Percentiles rank a stretch among this genome's conserved stretches.
Conservation (phyloP, 92 coral and sea anemone species). For the Isaurus tuberculatus region DNA sequence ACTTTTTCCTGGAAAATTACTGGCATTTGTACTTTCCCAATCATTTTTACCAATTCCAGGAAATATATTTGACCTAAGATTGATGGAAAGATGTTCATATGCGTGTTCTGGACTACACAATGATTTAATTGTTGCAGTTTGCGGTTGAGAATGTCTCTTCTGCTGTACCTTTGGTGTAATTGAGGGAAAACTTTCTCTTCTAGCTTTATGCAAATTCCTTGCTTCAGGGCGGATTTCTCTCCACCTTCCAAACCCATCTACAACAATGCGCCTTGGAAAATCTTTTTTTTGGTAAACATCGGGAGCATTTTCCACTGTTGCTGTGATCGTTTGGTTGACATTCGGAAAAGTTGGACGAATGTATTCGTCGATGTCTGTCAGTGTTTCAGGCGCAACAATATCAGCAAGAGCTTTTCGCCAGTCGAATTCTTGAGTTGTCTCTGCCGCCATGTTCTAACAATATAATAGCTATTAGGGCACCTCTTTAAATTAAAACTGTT, state of each 20-base stretch:
- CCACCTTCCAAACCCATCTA: constrained; percentile 97
- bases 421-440: constrained; percentile 14
- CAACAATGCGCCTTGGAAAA: constrained; percentile 75
- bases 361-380: constrained; percentile 81
- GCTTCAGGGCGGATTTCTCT: constrained; percentile 76
- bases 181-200: constrained; percentile 26
- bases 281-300: constrained; percentile 15
- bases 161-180: constrained; percentile 3
- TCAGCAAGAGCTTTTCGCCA: constrained; percentile 69
- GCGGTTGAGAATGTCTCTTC: constrained; percentile 3
- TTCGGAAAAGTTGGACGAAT: constrained; percentile 76
- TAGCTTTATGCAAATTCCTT: constrained; percentile 18
- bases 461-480: background rate
- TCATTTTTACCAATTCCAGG: constrained; percentile 92
- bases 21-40: constrained; percentile 83
- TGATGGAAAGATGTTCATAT: constrained; percentile 79
- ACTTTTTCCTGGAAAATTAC: constrained; percentile 63
- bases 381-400: constrained; percentile 75
- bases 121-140: background rate
- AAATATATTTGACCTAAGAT: constrained; percentile 84
- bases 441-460: constrained; percentile 35
- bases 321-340: background rate
- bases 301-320: background rate
- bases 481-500: background rate
- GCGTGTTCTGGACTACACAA: background rate